These are phyloP conservation scores for Chrysopa pallens DNA, from an alignment of 1,140 invertebrate species.

Conservation along the genomic window DNA sequence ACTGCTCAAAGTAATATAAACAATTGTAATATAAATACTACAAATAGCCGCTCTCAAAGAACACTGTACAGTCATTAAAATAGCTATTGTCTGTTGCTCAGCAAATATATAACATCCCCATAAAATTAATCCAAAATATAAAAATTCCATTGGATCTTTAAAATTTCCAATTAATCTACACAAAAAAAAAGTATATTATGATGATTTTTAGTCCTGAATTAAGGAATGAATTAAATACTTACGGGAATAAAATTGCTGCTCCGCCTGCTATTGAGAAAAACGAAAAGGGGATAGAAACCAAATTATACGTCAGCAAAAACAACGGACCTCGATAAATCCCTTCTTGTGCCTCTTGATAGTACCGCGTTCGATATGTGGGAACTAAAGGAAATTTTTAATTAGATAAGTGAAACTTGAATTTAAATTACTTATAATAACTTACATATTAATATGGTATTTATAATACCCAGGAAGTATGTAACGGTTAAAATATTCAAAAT, in stretches of 20 bases:
- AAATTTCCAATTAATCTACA: slow-evolving; percentile 28
- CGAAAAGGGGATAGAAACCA: slow-evolving; percentile 65
- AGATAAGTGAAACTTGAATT: not conserved
- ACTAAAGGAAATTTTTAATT: slow-evolving; percentile 30
- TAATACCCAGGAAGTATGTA: slow-evolving; percentile 60
- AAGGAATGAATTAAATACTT: slow-evolving; percentile 22
- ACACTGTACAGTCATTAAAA: slow-evolving; percentile 64
- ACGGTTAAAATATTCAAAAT: slow-evolving; percentile 63
- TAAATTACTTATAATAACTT: slow-evolving; percentile 23
- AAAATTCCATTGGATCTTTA: slow-evolving; percentile 27
- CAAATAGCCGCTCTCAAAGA: slow-evolving; percentile 54
- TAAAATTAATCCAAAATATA: slow-evolving; percentile 44
- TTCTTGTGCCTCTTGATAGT: slow-evolving; percentile 77
- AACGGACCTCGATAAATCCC: slow-evolving; percentile 72
- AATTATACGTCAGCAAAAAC: slow-evolving; percentile 58
- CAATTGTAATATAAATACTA: slow-evolving; percentile 52
- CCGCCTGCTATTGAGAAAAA: slow-evolving; percentile 45
- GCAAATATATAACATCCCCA: slow-evolving; percentile 66
- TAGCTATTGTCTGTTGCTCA: slow-evolving; percentile 66
- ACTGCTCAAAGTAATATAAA: slow-evolving; percentile 57
- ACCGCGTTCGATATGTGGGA: slow-evolving; percentile 66
- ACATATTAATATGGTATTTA: slow-evolving; percentile 64
- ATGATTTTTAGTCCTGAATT: slow-evolving; percentile 14
- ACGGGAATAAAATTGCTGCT: slow-evolving; percentile 55
- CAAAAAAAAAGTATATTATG: slow-evolving; percentile 1